Evolutionary conservation across 2,113 vertebrate species (phyloP).

Genomic region (Piprites chloris): DNA sequence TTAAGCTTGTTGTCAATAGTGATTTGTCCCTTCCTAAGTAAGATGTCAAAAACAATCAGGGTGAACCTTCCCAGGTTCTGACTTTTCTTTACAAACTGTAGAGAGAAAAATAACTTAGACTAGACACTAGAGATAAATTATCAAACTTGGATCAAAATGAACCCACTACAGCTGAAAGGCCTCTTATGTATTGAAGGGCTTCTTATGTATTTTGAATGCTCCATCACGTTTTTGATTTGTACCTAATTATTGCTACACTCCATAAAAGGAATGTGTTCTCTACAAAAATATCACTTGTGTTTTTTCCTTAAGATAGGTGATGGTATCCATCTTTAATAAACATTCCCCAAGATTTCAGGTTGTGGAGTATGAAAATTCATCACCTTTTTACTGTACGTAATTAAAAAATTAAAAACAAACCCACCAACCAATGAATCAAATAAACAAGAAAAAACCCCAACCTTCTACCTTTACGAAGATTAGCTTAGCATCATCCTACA

Average conservation of each 20-base stretch:
- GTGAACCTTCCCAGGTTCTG: not conserved
- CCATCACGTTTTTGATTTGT: not conserved
- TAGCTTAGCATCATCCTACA: not conserved
- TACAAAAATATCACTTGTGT: not conserved
- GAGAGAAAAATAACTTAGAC: not conserved
- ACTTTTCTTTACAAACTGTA: not conserved
- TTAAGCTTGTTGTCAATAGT: constrained; percentile 8
- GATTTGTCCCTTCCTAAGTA: not conserved
- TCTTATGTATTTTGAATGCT: not conserved
- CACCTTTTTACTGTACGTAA: not conserved
- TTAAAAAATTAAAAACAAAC: not conserved
- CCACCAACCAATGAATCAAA: not conserved
- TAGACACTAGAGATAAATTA: not conserved
- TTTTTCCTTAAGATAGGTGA: not conserved
- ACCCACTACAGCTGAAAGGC: not conserved
- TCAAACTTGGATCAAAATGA: not conserved
- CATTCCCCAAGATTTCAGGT: not conserved
- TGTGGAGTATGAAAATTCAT: not conserved
- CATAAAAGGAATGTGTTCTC: not conserved
- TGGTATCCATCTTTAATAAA: not conserved
- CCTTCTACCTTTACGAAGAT: not conserved
- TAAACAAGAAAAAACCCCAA: not conserved
- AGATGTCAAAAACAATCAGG: constrained; percentile 14
- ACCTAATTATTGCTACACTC: not conserved
- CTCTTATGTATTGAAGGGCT: not conserved